phyloP scores from a whole-genome alignment of 2,888 invertebrate species.

The Arge pagana region DNA sequence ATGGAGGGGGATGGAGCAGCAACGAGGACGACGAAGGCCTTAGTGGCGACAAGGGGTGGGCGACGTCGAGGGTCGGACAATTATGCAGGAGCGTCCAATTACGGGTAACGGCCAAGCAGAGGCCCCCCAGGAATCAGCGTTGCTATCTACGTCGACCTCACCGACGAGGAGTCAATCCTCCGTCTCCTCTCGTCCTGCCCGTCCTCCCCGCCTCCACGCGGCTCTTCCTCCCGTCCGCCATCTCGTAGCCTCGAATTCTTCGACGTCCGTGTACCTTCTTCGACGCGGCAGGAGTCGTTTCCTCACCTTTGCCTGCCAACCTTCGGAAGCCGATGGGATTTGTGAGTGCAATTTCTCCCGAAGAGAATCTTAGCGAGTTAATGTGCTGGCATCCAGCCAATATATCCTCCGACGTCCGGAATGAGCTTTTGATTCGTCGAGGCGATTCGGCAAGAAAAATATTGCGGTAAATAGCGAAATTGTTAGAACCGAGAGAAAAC shows the following conservation, averaged over 20 bases:
- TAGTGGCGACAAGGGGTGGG: background rate
- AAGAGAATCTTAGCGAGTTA: constrained; percentile 42
- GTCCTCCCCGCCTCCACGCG: background rate
- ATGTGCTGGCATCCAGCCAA: constrained; percentile 45
- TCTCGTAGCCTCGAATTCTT: too few relatives aligned
- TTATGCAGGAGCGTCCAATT: constrained; percentile 50
- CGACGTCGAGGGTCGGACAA: constrained; percentile 36
- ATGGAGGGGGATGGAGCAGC: too few relatives aligned
- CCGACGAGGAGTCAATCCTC: constrained; percentile 2
- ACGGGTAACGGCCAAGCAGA: constrained; percentile 39
- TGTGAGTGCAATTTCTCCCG: constrained; percentile 26
- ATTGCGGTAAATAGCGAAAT: too few relatives aligned
- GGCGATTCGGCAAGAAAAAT: too few relatives aligned
- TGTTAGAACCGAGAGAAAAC: too few relatives aligned
- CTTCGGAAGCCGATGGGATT: constrained; percentile 20
- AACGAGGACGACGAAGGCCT: too few relatives aligned
- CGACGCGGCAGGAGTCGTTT: too few relatives aligned
- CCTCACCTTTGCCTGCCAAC: constrained; percentile 7
- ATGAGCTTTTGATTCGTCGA: too few relatives aligned
- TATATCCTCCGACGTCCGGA: constrained; percentile 33
- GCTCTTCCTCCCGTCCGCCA: background rate
- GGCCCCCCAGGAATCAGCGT: constrained; percentile 18
- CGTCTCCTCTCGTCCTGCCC: background rate
- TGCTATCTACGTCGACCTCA: constrained; percentile 16
- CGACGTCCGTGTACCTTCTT: too few relatives aligned